Evolutionary conservation across 1,140 invertebrate species (phyloP).

Genomic region (Papilio xuthus): DNA sequence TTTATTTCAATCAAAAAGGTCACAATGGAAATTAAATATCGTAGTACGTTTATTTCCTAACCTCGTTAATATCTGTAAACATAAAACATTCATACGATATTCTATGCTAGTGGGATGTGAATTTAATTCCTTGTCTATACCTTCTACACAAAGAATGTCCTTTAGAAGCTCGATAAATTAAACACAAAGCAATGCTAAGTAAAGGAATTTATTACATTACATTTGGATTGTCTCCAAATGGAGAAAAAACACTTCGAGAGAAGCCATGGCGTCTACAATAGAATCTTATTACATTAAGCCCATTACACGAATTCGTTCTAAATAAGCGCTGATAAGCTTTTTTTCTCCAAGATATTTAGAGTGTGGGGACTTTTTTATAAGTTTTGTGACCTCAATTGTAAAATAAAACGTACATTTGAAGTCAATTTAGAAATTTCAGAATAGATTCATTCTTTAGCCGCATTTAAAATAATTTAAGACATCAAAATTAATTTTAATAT

Average conservation of each 20-base stretch:
- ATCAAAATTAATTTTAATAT: too few relatives aligned
- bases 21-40: too few relatives aligned
- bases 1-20: too few relatives aligned
- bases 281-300: conserved; percentile 8
- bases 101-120: too few relatives aligned
- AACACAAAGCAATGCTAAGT: conserved; percentile 1
- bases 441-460: background rate
- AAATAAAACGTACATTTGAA: background rate
- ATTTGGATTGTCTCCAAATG: conserved; percentile 31
- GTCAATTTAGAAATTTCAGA: background rate
- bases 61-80: too few relatives aligned
- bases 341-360: background rate
- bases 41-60: too few relatives aligned
- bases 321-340: conserved; percentile 11
- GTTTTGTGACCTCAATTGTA: background rate
- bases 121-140: too few relatives aligned
- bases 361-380: conserved; percentile 12
- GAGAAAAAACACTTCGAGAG: conserved; percentile 21
- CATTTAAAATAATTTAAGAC: too few relatives aligned
- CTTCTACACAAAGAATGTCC: background rate
- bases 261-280: conserved; percentile 16
- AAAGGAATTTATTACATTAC: conserved; percentile 32
- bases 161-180: conserved; percentile 11
- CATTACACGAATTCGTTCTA: conserved; percentile 15
- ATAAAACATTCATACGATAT: too few relatives aligned